phyloP scores from a whole-genome alignment of 2,113 vertebrate species.

The Garra rufa region DNA sequence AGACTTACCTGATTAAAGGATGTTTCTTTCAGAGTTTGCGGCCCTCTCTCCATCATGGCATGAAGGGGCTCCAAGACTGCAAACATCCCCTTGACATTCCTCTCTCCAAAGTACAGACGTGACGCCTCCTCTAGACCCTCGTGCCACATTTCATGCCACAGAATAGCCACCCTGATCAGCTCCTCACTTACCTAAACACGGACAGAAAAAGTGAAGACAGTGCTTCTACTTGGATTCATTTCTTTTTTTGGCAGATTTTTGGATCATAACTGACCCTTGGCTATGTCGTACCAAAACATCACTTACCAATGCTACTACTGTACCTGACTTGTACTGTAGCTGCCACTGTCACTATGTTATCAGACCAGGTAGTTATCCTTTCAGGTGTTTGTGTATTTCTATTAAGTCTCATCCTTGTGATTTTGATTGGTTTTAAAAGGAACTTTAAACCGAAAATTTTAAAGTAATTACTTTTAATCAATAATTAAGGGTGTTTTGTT shows the following conservation, averaged over 20 bases:
- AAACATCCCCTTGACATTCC: conserved; percentile 99
- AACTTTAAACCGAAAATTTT: too few species aligned
- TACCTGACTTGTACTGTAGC: neutral
- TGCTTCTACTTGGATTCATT: neutral
- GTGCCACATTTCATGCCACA: conserved; percentile 99
- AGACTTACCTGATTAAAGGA: conserved; percentile 94
- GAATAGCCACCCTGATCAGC: conserved; percentile 95
- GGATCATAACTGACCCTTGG: neutral
- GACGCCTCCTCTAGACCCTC: conserved; percentile 96
- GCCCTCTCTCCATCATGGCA: conserved; percentile 98
- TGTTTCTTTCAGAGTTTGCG: conserved; percentile 97
- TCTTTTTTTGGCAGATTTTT: neutral
- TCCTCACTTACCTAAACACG: conserved; percentile 92
- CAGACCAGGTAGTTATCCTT: neutral
- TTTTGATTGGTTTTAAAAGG: neutral
- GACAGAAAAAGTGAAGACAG: neutral
- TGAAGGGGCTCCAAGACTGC: conserved; percentile 97
- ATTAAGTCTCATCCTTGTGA: neutral
- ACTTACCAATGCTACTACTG: neutral
- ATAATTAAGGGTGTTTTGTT: too few species aligned
- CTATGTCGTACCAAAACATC: neutral
- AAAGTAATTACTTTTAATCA: too few species aligned
- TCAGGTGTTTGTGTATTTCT: neutral
- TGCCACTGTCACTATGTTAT: neutral
- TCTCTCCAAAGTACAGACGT: conserved; percentile 95